Conservation (phyloP, 2,113 vertebrate genomes). For the Nycticebus coucang region DNA sequence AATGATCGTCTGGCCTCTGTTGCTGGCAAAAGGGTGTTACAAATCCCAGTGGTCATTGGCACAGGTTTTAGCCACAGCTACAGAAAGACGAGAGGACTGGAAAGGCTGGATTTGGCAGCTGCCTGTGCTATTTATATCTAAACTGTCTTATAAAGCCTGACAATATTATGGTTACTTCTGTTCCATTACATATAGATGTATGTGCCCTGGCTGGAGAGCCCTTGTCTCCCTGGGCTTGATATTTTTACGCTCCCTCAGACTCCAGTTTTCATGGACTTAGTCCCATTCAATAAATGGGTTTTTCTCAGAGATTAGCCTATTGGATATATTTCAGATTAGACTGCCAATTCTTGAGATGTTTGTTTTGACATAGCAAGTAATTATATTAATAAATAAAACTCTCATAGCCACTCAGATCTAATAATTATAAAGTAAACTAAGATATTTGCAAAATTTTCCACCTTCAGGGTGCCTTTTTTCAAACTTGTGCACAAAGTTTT, state of each 20-base stretch:
- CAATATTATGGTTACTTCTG: constrained; percentile 50
- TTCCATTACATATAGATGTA: background rate
- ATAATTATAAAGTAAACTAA: constrained; percentile 9
- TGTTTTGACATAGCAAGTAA: constrained; percentile 33
- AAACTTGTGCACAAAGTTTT: background rate
- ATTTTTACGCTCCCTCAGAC: background rate
- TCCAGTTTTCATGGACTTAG: background rate
- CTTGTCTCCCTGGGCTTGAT: rapidly evolving
- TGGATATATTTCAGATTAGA: background rate
- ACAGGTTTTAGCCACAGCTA: constrained; percentile 31
- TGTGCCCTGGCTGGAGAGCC: background rate
- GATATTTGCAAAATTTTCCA: background rate
- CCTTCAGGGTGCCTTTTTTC: background rate
- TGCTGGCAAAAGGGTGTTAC: constrained; percentile 51
- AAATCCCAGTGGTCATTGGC: constrained; percentile 27
- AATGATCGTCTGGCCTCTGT: constrained; percentile 47
- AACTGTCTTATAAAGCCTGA: constrained; percentile 35
- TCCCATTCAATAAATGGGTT: background rate
- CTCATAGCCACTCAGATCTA: background rate
- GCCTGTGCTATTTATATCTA: constrained; percentile 2
- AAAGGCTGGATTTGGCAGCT: background rate
- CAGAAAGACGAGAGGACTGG: background rate
- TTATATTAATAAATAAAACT: background rate
- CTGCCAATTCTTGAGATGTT: background rate
- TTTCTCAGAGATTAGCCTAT: constrained; percentile 32